Percentiles rank a stretch among this genome's conserved stretches.
These are phyloP conservation scores for Xestia xanthographa DNA, from an alignment of 2,888 invertebrate species.

Conservation along the genomic window DNA sequence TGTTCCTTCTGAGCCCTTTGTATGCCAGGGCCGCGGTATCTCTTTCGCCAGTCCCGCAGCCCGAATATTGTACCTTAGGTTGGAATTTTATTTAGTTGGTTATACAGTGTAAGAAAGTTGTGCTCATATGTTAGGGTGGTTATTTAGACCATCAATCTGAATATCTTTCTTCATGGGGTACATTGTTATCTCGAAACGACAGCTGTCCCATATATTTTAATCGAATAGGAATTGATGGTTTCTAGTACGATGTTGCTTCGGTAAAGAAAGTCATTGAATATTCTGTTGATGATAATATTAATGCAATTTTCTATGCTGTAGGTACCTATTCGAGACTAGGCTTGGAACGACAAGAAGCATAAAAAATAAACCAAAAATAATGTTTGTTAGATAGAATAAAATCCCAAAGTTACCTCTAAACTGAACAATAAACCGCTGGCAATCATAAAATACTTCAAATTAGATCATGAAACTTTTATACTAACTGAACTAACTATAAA, in stretches of 20 bases:
- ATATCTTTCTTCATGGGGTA: background rate
- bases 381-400: no score
- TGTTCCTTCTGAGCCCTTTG: no score
- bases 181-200: background rate
- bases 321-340: background rate
- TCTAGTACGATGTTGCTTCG: background rate
- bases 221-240: background rate
- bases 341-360: background rate
- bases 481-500: no score
- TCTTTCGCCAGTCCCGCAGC: no score
- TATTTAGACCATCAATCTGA: background rate
- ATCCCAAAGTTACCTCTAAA: no score
- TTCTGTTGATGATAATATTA: background rate
- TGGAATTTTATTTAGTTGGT: no score
- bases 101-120: background rate
- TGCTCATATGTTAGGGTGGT: background rate
- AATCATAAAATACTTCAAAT: no score
- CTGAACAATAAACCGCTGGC: no score
- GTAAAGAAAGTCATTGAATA: background rate
- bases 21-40: no score
- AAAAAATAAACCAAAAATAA: background rate
- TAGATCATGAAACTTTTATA: no score
- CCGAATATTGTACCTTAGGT: no score
- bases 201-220: background rate
- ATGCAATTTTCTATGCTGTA: background rate